A percentile compares a stretch with the other conserved stretches of the same genome.
Conservation (phyloP, 2,888 invertebrate species). For the Chironomus tentans region DNA sequence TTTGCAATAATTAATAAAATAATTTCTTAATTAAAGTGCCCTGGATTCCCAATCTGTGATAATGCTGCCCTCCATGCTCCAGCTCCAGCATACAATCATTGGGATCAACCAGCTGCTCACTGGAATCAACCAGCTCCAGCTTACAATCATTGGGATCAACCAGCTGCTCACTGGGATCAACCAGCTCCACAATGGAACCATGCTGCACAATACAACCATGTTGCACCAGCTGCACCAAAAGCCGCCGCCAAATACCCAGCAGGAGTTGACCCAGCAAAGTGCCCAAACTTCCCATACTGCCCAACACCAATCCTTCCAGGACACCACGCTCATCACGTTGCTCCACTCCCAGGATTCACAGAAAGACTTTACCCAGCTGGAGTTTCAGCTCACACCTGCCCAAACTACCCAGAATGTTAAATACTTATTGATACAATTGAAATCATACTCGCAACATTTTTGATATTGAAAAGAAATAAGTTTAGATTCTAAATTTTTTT, state of each 20-base stretch:
- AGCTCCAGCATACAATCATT: constrained; percentile 15
- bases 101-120: constrained; percentile 33
- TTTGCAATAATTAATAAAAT: too few species aligned
- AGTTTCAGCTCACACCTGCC: constrained; percentile 42
- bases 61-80: constrained; percentile 41
- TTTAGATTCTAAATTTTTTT: too few species aligned
- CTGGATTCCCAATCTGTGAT: constrained; percentile 46
- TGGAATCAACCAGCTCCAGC: constrained; percentile 17
- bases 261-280: constrained; percentile 43
- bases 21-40: constrained; percentile 34
- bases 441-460: too few species aligned
- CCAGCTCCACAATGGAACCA: constrained; percentile 27
- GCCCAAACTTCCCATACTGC: constrained; percentile 48
- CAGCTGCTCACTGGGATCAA: constrained; percentile 32
- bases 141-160: constrained; percentile 28
- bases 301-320: constrained; percentile 30
- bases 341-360: constrained; percentile 43
- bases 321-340: constrained; percentile 35
- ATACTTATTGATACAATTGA: not conserved
- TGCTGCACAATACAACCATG: constrained; percentile 30
- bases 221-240: constrained; percentile 28
- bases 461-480: too few species aligned
- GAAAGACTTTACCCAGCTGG: constrained; percentile 44
- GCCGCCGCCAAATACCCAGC: constrained; percentile 40
- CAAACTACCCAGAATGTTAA: constrained; percentile 40